phyloP scores from a whole-genome alignment of 2,888 invertebrate genomes.

The Amphipoea oculea region DNA sequence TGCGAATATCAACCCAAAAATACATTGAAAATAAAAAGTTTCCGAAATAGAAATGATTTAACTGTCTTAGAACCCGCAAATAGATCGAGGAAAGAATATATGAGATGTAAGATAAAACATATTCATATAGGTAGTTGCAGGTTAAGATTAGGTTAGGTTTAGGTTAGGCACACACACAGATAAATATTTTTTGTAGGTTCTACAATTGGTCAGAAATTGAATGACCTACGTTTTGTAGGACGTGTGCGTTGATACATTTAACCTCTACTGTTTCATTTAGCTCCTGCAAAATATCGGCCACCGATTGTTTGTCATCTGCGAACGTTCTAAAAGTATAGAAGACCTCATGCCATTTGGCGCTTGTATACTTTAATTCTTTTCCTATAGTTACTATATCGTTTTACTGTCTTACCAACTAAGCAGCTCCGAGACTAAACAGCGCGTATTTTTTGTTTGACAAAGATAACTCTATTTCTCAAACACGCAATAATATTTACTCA shows the following conservation, averaged over 20 bases:
- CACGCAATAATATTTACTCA: background rate
- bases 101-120: background rate
- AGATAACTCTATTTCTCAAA: conserved; percentile 9
- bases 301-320: background rate
- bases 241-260: background rate
- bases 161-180: background rate
- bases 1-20: background rate
- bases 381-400: no score
- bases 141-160: background rate
- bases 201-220: background rate
- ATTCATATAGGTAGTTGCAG: no score
- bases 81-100: background rate
- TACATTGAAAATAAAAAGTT: background rate
- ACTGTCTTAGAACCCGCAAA: background rate
- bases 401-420: background rate
- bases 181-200: background rate
- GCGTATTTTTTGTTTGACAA: background rate
- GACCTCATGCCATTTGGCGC: background rate
- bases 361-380: background rate
- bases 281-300: background rate
- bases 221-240: background rate
- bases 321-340: background rate
- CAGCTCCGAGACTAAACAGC: background rate
- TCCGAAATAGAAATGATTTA: no score
- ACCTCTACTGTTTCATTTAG: background rate